Evolutionary conservation across 2,888 invertebrate species (phyloP).

Genomic region (Gymnoscelis rufifasciata): DNA sequence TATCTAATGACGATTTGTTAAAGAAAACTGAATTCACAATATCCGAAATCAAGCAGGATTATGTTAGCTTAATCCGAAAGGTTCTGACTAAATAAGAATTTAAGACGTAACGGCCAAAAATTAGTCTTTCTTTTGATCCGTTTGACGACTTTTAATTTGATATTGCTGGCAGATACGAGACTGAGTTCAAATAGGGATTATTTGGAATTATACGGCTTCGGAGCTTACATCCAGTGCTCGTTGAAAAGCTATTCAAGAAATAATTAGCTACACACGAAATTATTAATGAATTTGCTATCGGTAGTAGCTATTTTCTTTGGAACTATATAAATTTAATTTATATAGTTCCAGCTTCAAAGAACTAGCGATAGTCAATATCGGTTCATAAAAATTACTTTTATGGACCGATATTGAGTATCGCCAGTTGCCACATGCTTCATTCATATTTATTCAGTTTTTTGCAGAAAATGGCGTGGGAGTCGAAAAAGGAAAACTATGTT

Average conservation of each 20-base stretch:
- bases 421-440: too few species aligned
- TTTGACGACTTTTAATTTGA: conserved; percentile 42
- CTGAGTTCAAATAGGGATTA: conserved; percentile 22
- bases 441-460: too few species aligned
- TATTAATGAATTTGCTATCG: too few species aligned
- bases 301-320: too few species aligned
- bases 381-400: too few species aligned
- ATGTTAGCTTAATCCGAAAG: conserved; percentile 41
- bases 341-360: too few species aligned
- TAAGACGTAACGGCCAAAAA: conserved; percentile 34
- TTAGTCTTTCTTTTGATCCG: conserved; percentile 38
- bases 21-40: conserved; percentile 40
- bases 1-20: conserved; percentile 28
- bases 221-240: background rate
- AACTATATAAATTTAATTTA: too few species aligned
- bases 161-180: conserved; percentile 25
- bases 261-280: too few species aligned
- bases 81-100: conserved; percentile 33
- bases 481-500: too few species aligned
- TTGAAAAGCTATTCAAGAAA: background rate
- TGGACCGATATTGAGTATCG: too few species aligned
- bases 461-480: too few species aligned
- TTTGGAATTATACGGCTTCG: conserved; percentile 18
- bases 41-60: conserved; percentile 56
- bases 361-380: too few species aligned